Percentiles rank a stretch among this genome's conserved stretches.
These are phyloP conservation scores for Pteronotus mesoamericanus DNA, from an alignment of 2,797 vertebrate genomes.

Conservation along the genomic window DNA sequence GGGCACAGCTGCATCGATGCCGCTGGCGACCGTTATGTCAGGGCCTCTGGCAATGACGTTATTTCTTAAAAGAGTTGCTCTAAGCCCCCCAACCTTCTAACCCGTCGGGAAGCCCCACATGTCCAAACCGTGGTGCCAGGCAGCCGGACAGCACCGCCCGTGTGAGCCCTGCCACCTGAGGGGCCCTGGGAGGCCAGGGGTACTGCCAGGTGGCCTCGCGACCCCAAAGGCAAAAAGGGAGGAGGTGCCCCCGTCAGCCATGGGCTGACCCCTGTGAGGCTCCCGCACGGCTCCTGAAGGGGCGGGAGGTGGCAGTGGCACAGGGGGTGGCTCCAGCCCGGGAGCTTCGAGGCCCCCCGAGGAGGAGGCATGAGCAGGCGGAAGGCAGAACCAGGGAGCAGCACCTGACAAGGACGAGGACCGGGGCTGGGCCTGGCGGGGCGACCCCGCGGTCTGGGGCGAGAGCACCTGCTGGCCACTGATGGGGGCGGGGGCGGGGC, in stretches of 20 bases:
- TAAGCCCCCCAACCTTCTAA: neutral
- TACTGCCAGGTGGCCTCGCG: rapidly evolving
- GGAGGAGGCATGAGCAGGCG: rapidly evolving
- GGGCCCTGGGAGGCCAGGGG: neutral
- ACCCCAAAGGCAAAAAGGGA: neutral
- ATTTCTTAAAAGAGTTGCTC: neutral
- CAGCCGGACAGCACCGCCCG: rapidly evolving
- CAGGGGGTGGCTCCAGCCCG: neutral
- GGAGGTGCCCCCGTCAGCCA: neutral
- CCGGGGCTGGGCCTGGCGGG: neutral
- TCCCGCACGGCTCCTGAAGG: neutral
- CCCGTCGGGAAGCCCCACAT: rapidly evolving
- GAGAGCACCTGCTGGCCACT: no score
- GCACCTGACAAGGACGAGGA: rapidly evolving
- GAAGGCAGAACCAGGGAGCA: no score
- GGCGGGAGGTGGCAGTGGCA: no score
- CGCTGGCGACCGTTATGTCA: neutral
- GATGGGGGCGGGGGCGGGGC: neutral
- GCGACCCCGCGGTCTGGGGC: rapidly evolving
- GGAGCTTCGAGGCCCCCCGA: neutral
- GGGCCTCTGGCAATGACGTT: neutral
- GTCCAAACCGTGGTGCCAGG: rapidly evolving
- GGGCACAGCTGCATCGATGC: neutral
- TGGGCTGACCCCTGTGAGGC: neutral
- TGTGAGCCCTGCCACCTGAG: neutral